Evolutionary conservation across 2,888 invertebrate genomes (phyloP).

Genomic region (Melipona bicolor): DNA sequence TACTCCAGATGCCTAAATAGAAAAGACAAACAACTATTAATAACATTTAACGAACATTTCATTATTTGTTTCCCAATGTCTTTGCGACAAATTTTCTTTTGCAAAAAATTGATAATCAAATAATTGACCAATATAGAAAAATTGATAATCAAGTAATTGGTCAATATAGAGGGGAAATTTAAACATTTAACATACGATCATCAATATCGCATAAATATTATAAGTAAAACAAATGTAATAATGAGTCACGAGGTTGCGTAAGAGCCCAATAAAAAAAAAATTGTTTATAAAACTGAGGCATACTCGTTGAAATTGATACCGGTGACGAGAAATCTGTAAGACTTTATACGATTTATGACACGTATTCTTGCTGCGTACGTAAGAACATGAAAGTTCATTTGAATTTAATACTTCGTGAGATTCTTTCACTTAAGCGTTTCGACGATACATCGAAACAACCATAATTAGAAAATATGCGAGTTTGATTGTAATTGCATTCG

Average conservation of each 20-base stretch:
- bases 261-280: constrained; percentile 31
- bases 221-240: constrained; percentile 27
- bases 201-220: constrained; percentile 3
- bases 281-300: constrained; percentile 53
- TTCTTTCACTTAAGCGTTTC: neutral
- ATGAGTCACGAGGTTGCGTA: constrained; percentile 57
- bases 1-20: constrained; percentile 95
- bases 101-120: neutral
- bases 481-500: neutral
- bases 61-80: neutral
- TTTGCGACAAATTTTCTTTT: neutral
- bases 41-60: neutral
- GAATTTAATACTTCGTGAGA: no score
- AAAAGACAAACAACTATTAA: constrained; percentile 22
- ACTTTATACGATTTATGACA: constrained; percentile 15
- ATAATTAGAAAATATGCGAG: neutral
- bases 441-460: neutral
- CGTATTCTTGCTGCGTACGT: neutral
- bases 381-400: neutral
- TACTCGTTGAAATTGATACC: constrained; percentile 61
- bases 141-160: neutral
- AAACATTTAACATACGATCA: constrained; percentile 8
- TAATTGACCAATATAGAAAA: neutral
- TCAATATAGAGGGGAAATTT: neutral
- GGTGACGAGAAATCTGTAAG: constrained; percentile 18